phyloP scores from a whole-genome alignment of 2,797 vertebrate genomes.

The Anniella stebbinsi region DNA sequence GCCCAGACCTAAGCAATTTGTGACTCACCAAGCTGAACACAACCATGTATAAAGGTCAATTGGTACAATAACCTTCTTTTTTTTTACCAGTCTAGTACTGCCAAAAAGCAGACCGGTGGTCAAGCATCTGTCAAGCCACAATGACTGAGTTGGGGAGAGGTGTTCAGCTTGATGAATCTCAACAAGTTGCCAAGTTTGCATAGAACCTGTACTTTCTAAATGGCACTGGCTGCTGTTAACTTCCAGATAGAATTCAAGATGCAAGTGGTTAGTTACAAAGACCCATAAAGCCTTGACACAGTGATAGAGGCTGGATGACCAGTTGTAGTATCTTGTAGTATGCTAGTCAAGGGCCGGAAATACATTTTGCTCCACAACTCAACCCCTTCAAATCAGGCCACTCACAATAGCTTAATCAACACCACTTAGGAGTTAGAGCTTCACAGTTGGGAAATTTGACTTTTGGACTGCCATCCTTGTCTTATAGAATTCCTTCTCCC shows the following conservation, averaged over 20 bases:
- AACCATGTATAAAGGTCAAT: neutral
- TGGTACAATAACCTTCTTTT: neutral
- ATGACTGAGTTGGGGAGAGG: too few relatives aligned
- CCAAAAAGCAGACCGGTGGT: too few relatives aligned
- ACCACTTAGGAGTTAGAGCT: neutral
- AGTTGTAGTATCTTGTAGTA: neutral
- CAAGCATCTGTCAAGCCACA: too few relatives aligned
- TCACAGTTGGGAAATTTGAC: neutral
- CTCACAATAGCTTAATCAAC: neutral
- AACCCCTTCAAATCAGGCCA: neutral
- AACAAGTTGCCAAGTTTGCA: neutral
- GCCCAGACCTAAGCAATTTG: too few relatives aligned
- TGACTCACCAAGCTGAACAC: too few relatives aligned
- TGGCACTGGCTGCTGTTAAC: too few relatives aligned
- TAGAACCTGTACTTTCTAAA: neutral
- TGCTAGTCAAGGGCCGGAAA: neutral
- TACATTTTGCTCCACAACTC: neutral
- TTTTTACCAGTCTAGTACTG: neutral
- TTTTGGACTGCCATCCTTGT: neutral
- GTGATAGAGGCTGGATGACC: neutral
- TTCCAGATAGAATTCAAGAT: neutral
- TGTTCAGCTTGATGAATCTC: neutral
- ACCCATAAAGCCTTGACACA: neutral
- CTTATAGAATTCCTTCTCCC: neutral
- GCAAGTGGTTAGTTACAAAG: neutral